Evolutionary conservation across 53 echinoderm and acorn worm genomes (phyloP), one percentile per base, ranked within the genome.

Genomic region (Echinarachnius parma): DNA sequence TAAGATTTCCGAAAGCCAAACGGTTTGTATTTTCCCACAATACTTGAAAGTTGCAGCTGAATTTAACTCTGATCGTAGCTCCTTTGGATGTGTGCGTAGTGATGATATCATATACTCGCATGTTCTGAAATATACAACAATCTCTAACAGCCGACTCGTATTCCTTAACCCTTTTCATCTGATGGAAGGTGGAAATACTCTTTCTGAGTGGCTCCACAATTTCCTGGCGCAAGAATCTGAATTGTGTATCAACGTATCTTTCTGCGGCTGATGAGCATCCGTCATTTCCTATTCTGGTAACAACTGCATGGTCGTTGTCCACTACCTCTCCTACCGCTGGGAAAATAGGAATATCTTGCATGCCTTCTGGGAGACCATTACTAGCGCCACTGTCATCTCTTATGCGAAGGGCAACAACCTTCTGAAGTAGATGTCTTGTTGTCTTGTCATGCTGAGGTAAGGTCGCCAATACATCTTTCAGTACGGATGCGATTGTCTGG

Each of bases 221-320:
- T 48, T 94, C 95, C 78, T 94, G 90, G 23, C 90, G 77, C 42
- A 94, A 64, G 5, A 94, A 82, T 28, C 84, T 78, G 32, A 78
- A 90, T 33, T 84, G 87, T 3, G 84, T 59, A 37, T 87, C 85
- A 1, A 94, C 63, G 59, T 84, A 94, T 4, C 70, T 61, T 50
- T 84, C 61, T 9, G 87, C 61, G 9, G 87, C 79, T 46, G 65
- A 46, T 18, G 56, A 46, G 31, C 81, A 76, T 39, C 46, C 16
- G 4, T 45, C n/a, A 15, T 22, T 1, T 7, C 8, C 4, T 45
- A 26, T 27, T 45, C 46, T 39, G 7, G 9, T 21, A 25, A 65
- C 16, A 28, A 1, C 30, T 65, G 65, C 14, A 11, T 75, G 61
- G n/a, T 77, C 54, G 21, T 39, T 30, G 16, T 83, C 80, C 9